Evolutionary conservation across 2,113 vertebrate species (phyloP).

Genomic region (Bubo bubo): DNA sequence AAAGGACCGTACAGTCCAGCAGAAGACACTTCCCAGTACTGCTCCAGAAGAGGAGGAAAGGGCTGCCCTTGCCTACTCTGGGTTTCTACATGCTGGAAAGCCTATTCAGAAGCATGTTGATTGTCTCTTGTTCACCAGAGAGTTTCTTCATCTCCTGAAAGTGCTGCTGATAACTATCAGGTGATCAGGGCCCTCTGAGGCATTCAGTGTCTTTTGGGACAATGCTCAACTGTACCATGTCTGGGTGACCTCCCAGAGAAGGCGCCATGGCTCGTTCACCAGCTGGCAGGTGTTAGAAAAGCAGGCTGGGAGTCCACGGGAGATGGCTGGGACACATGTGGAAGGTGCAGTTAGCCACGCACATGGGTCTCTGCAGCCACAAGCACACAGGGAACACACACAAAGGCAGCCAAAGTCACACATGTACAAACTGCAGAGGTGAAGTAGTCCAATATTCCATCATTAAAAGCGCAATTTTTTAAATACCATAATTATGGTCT

Average conservation of each 20-base stretch:
- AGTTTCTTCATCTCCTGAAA: background rate
- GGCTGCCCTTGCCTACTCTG: background rate
- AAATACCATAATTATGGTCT: background rate
- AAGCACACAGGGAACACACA: background rate
- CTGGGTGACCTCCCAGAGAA: background rate
- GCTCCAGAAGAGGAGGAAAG: background rate
- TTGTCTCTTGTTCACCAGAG: background rate
- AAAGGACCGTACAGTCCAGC: background rate
- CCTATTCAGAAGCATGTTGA: background rate
- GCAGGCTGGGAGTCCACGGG: fast-evolving
- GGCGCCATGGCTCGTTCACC: fast-evolving
- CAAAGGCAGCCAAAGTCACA: background rate
- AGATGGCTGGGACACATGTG: background rate
- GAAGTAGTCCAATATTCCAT: background rate
- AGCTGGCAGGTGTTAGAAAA: fast-evolving
- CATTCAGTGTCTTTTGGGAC: background rate
- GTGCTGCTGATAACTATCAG: background rate
- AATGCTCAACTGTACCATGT: background rate
- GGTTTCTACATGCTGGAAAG: background rate
- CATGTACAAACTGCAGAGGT: background rate
- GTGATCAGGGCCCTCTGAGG: background rate
- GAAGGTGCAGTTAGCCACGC: background rate
- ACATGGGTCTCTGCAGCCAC: background rate
- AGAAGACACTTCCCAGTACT: background rate
- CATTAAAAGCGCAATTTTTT: background rate